phyloP scores from a whole-genome alignment of 2,888 invertebrate species.

The Coelopa pilipes region DNA sequence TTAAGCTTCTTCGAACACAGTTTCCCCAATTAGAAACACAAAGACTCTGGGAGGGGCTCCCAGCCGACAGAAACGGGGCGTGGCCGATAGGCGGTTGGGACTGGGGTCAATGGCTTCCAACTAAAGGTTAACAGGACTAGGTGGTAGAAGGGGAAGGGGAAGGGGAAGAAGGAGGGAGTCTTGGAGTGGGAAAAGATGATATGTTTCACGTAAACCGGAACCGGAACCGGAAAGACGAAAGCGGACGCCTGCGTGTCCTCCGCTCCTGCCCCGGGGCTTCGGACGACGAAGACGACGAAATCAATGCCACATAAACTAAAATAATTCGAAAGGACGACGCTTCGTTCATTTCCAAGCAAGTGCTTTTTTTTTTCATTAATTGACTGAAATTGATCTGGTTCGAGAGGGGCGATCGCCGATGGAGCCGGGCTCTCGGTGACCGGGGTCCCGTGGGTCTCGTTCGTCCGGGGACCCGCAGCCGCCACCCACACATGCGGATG shows the following conservation, averaged over 20 bases:
- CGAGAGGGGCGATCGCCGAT: conserved; percentile 26
- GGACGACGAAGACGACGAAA: no score
- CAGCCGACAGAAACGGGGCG: conserved; percentile 38
- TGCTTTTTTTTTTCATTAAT: conserved; percentile 49
- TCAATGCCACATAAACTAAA: neutral
- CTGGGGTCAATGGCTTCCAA: neutral
- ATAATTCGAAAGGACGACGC: neutral
- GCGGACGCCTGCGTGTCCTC: neutral
- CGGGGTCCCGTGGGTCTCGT: no score
- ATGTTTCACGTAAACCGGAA: conserved; percentile 31
- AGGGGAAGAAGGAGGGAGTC: neutral
- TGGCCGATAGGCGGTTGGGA: conserved; percentile 49
- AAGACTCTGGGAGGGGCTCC: neutral
- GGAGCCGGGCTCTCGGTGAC: no score
- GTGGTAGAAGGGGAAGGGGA: neutral
- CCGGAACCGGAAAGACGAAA: neutral
- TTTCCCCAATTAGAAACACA: conserved; percentile 7
- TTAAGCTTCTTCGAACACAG: neutral
- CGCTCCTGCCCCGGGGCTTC: no score
- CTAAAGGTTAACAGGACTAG: neutral
- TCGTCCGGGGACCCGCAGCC: no score
- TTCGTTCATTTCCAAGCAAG: conserved; percentile 25
- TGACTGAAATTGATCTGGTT: conserved; percentile 65
- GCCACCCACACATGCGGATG: no score
- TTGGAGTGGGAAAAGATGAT: conserved; percentile 17